These are phyloP conservation scores for Epinotia bilunana DNA, from an alignment of 2,888 invertebrate species.

Conservation along the genomic window DNA sequence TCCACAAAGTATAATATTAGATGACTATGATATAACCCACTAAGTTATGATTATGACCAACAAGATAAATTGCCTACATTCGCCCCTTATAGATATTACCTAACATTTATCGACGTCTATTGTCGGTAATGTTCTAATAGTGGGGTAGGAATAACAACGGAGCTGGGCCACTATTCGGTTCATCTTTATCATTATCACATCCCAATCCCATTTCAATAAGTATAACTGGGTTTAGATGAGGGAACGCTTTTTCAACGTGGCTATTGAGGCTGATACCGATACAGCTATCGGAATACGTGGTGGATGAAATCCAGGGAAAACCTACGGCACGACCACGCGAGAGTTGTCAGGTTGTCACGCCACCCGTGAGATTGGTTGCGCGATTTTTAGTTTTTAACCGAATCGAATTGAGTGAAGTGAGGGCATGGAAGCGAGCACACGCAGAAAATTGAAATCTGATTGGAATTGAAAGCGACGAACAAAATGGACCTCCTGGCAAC, in stretches of 20 bases:
- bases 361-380: too few species aligned
- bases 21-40: slow-evolving; percentile 30
- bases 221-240: background rate
- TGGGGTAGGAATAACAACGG: slow-evolving; percentile 10
- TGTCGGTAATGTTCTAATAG: slow-evolving; percentile 37
- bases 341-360: too few species aligned
- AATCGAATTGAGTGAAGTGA: too few species aligned
- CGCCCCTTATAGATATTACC: slow-evolving; percentile 22
- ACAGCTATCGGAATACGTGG: too few species aligned
- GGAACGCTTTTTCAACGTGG: too few species aligned
- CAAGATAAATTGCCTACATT: slow-evolving; percentile 37
- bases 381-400: too few species aligned
- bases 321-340: too few species aligned
- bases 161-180: background rate
- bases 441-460: background rate
- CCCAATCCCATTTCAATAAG: background rate
- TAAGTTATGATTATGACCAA: slow-evolving; percentile 19
- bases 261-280: too few species aligned
- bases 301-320: too few species aligned
- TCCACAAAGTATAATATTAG: slow-evolving; percentile 32
- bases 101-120: slow-evolving; percentile 34
- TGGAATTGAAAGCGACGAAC: background rate
- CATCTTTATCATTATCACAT: background rate
- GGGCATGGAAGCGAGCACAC: too few species aligned
- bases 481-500: background rate